Percentiles rank a stretch among this genome's conserved stretches.
Evolutionary conservation across 2,113 vertebrate genomes (phyloP).

Genomic region (Morone chrysops): DNA sequence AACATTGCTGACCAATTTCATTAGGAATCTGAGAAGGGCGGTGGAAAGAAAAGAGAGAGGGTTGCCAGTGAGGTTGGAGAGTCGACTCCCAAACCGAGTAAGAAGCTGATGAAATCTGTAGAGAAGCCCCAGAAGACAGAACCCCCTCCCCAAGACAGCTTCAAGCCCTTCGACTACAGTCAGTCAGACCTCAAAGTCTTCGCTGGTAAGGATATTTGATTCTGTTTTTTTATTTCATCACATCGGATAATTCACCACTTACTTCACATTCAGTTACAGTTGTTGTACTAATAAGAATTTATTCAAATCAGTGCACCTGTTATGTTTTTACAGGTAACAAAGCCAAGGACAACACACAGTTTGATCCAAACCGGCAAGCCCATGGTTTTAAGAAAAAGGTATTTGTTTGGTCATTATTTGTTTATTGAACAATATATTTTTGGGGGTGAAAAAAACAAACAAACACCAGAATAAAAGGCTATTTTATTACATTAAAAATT

Average conservation of each 20-base stretch:
- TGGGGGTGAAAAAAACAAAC: too few relatives aligned
- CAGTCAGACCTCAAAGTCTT: slow-evolving; percentile 92
- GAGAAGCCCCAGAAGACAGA: slow-evolving; percentile 76
- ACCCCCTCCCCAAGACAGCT: slow-evolving; percentile 68
- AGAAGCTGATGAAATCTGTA: slow-evolving; percentile 84
- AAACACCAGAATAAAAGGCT: too few relatives aligned
- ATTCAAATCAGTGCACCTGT: neutral
- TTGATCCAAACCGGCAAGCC: slow-evolving; percentile 89
- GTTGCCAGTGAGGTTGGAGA: slow-evolving; percentile 73
- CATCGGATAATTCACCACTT: neutral
- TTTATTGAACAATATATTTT: neutral
- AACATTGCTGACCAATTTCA: slow-evolving; percentile 21
- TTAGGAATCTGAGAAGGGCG: slow-evolving; percentile 83
- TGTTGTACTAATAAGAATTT: neutral
- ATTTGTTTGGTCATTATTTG: neutral
- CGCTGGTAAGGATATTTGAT: slow-evolving; percentile 84
- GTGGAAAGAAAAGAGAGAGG: slow-evolving; percentile 87
- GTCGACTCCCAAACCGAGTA: slow-evolving; percentile 83
- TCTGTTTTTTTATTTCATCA: neutral
- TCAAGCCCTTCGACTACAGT: slow-evolving; percentile 94
- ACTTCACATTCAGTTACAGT: neutral
- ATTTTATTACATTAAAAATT: too few relatives aligned
- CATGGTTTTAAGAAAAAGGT: slow-evolving; percentile 80
- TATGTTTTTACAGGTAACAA: slow-evolving; percentile 73
- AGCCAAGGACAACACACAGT: slow-evolving; percentile 86